Evolutionary conservation across 2,797 vertebrate genomes (phyloP).

Genomic region (Sparidentex hasta): DNA sequence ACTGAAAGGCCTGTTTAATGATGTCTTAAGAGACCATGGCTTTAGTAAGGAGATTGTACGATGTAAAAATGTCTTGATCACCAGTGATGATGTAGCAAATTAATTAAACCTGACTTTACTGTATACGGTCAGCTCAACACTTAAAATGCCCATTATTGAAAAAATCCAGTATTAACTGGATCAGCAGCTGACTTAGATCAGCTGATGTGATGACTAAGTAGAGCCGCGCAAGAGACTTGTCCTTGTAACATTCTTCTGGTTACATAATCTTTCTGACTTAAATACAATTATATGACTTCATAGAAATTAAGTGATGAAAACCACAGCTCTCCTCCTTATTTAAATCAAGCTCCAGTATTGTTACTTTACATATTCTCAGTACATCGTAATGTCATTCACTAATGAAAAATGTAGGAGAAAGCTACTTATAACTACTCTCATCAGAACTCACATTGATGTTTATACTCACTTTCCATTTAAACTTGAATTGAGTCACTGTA

Average conservation of each 20-base stretch:
- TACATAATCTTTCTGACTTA: too few relatives aligned
- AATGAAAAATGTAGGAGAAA: neutral
- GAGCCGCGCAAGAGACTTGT: neutral
- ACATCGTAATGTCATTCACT: neutral
- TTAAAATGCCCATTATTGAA: neutral
- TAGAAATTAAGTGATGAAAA: too few relatives aligned
- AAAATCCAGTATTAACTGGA: too few relatives aligned
- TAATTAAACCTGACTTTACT: neutral
- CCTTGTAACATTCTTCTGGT: neutral
- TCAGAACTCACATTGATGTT: neutral
- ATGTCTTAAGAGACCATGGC: neutral
- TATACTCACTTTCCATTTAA: neutral
- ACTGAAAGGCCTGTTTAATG: neutral
- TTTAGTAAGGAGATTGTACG: neutral
- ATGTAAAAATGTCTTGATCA: neutral
- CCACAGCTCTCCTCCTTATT: neutral
- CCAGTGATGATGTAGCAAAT: neutral
- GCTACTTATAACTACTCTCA: neutral
- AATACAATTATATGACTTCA: neutral
- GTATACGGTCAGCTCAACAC: neutral
- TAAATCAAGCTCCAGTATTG: neutral
- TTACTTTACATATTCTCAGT: neutral
- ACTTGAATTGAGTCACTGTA: neutral
- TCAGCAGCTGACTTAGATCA: neutral
- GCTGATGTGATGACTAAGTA: neutral